A percentile compares a stretch with the other conserved stretches of the same genome.
Evolutionary conservation across 1,140 invertebrate genomes (phyloP).

Genomic region (Philotrypesis tridentata): DNA sequence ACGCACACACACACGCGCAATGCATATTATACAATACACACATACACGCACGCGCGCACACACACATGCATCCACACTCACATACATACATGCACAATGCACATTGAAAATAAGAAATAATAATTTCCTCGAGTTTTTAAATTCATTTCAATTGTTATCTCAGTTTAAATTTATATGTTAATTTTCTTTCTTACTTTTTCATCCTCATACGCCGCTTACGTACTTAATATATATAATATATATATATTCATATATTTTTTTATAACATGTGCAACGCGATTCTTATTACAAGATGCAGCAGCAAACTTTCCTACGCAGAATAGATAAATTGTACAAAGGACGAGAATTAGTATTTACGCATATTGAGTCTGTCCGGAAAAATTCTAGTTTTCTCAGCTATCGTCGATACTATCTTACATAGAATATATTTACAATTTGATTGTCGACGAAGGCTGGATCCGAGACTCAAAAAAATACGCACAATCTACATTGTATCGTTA

Average conservation of each 20-base stretch:
- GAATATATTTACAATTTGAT: constrained; percentile 31
- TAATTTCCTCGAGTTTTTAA: constrained; percentile 4
- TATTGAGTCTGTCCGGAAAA: neutral
- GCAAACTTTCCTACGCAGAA: neutral
- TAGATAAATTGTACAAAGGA: constrained; percentile 36
- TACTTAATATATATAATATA: constrained; percentile 35
- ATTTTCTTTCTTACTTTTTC: neutral
- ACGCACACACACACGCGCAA: no score
- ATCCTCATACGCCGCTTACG: neutral
- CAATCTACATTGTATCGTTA: neutral
- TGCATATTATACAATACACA: no score
- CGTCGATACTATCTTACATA: constrained; percentile 22
- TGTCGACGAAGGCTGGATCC: neutral
- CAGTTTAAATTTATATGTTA: neutral
- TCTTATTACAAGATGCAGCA: constrained; percentile 27
- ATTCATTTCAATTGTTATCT: neutral
- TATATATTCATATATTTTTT: neutral
- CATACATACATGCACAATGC: no score
- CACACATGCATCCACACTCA: no score
- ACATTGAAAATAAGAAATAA: constrained; percentile 53
- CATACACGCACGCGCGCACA: no score
- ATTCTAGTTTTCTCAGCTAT: neutral
- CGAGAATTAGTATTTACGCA: constrained; percentile 9
- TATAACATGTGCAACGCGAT: constrained; percentile 29
- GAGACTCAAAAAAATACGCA: constrained; percentile 6